Percentiles rank a stretch among this genome's conserved stretches.
phyloP scores from a whole-genome alignment of 2,888 invertebrate genomes.

The Orchesellides sinensis region DNA sequence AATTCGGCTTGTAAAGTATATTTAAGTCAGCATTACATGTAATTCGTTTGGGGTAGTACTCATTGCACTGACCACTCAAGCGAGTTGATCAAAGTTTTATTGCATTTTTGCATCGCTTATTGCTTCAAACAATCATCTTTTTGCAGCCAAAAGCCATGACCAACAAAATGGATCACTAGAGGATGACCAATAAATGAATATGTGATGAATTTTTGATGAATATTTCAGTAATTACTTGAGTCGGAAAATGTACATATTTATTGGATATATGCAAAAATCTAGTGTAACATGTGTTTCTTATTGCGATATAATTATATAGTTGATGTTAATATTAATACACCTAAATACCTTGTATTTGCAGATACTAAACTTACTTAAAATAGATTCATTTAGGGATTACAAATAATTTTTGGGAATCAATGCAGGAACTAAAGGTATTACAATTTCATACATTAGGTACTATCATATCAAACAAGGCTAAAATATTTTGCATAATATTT shows the following conservation, averaged over 20 bases:
- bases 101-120: neutral
- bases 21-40: too few species aligned
- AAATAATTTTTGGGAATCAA: neutral
- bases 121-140: neutral
- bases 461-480: neutral
- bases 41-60: too few species aligned
- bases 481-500: neutral
- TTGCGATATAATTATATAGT: neutral
- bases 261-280: neutral
- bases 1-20: too few species aligned
- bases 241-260: neutral
- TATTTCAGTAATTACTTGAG: too few species aligned
- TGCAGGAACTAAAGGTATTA: neutral
- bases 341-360: too few species aligned
- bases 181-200: constrained; percentile 17
- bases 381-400: neutral
- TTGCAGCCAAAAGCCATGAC: constrained; percentile 35
- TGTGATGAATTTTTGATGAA: too few species aligned
- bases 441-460: neutral
- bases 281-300: too few species aligned
- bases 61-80: constrained; percentile 15
- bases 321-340: neutral
- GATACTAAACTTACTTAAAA: too few species aligned
- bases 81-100: neutral
- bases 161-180: constrained; percentile 30